Evolutionary conservation across 2,888 invertebrate species (phyloP), one percentile per base, ranked within the genome.

Genomic region (Dolichopus griseipennis): DNA sequence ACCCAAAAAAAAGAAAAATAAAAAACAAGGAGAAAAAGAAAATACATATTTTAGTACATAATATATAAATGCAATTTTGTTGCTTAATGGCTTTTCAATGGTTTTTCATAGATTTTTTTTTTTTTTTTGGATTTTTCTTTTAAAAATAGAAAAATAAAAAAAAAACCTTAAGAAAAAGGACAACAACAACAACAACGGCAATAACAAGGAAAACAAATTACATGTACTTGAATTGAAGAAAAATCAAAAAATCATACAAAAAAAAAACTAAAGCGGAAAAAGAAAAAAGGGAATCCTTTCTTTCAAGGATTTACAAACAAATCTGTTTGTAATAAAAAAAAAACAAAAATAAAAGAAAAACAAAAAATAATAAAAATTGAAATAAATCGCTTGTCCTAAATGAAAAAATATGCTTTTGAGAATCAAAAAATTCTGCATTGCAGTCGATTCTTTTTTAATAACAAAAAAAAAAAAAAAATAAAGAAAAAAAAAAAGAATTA

Each of bases 381-480:
- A 52, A 52, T 52, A 52, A 52, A 52, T 52, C 52, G 52, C 52
- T 52, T n/a, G 52, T 52, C 52, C 52, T 52, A 52, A 52, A 52
- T 52, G 52, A 52, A 18, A 52, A 52, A 52, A 52, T 52, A 18
- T 52, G 52, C 52, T 52, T 52, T 52, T 15, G 15, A 52, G 52
- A 52, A 52, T 52, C 52, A 52, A 52, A 52, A n/a, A 52, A 52
- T 52, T 52, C 52, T 52, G 52, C 52, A 52, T 52, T 52, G 52
- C 52, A 52, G 52, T 52, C 9, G 52, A 52, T 52, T 52, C 18
- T 52, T 2, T 27, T 2, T 27, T 27, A 4, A 27, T 27, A 27
- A 27, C 27, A 27, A 27, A 27, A 27, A 27, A 5, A 27, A 27
- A 27, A 27, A 27, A 27, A 27, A 27, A 27, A 27, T 27, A 27